These are phyloP conservation scores for Chlorops oryzae DNA, from an alignment of 1,140 invertebrate species.

Conservation along the genomic window DNA sequence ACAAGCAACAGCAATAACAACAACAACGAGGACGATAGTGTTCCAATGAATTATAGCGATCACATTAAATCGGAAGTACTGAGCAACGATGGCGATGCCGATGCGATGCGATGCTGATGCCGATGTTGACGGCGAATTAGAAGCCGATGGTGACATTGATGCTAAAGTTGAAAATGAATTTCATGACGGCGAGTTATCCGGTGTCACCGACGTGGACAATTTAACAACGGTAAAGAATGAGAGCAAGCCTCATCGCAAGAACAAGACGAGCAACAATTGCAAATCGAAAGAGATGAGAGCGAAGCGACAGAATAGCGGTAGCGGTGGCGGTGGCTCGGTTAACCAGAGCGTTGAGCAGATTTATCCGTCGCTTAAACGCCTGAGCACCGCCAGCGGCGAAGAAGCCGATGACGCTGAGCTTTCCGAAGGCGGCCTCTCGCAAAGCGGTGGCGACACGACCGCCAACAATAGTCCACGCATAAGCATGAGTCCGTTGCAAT, in stretches of 20 bases:
- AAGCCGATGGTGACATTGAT: slow-evolving; percentile 17
- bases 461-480: slow-evolving; percentile 38
- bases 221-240: too few species aligned
- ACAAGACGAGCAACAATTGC: slow-evolving; percentile 19
- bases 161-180: slow-evolving; percentile 17
- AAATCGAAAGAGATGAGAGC: not conserved
- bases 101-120: slow-evolving; percentile 39
- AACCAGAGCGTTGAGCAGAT: not conserved
- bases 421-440: slow-evolving; percentile 34
- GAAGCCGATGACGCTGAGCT: slow-evolving; percentile 24
- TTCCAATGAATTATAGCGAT: slow-evolving; percentile 45
- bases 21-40: slow-evolving; percentile 32
- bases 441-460: too few species aligned
- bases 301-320: slow-evolving; percentile 3
- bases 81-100: too few species aligned
- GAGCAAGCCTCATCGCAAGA: slow-evolving; percentile 7
- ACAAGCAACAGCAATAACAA: slow-evolving; percentile 29
- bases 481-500: slow-evolving; percentile 40
- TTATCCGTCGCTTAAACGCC: slow-evolving; percentile 8
- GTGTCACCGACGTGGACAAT: too few species aligned
- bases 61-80: too few species aligned
- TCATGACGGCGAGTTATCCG: too few species aligned
- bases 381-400: slow-evolving; percentile 26
- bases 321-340: slow-evolving; percentile 2
- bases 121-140: too few species aligned